These are phyloP conservation scores for Rhyacophila brunnea DNA, from an alignment of 1,140 invertebrate species.

Conservation along the genomic window DNA sequence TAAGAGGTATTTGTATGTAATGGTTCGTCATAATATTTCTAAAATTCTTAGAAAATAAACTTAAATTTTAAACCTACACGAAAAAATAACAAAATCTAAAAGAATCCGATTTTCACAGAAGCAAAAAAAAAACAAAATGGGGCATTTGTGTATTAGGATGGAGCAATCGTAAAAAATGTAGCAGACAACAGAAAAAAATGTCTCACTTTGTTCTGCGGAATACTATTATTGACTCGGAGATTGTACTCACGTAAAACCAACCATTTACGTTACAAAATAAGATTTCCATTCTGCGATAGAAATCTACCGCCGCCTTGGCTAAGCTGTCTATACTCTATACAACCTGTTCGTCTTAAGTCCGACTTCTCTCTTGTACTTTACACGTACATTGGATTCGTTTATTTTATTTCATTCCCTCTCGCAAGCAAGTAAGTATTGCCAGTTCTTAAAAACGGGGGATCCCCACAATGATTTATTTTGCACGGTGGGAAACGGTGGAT, in stretches of 20 bases:
- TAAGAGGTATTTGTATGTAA: no score
- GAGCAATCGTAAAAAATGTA: no score
- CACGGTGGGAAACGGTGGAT: background rate
- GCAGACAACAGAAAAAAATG: no score
- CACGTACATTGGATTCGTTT: constrained; percentile 1
- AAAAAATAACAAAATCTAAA: no score
- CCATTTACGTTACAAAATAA: constrained; percentile 3
- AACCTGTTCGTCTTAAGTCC: background rate
- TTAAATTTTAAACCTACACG: no score
- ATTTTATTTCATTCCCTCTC: background rate
- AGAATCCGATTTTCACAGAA: no score
- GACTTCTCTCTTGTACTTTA: background rate
- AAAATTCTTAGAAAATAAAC: no score
- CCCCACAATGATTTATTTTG: constrained; percentile 5
- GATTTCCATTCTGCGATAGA: background rate
- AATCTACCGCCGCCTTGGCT: constrained; percentile 1
- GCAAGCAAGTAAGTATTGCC: background rate
- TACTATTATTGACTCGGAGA: no score
- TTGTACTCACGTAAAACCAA: constrained; percentile 2
- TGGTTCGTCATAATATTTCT: no score
- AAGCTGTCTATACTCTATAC: constrained; percentile 5
- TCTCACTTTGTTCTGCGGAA: no score
- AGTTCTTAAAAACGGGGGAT: constrained; percentile 5
- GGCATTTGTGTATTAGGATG: no score
- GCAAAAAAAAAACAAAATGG: no score